These are phyloP conservation scores for Monarcha castaneiventris DNA, from an alignment of 2,113 vertebrate species.

Conservation along the genomic window DNA sequence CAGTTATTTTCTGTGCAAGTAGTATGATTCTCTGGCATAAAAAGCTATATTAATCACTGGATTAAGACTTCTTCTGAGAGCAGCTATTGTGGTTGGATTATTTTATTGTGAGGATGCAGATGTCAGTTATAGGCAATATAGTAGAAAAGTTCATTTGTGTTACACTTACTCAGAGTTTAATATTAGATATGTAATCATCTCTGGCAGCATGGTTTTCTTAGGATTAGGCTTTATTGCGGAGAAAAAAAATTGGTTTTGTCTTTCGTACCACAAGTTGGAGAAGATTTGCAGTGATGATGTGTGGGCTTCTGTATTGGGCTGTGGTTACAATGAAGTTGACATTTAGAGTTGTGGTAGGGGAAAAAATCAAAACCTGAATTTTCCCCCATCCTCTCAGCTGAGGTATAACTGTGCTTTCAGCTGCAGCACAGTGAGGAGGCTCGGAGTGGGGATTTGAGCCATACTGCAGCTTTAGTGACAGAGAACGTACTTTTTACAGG, in stretches of 20 bases:
- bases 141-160: not conserved
- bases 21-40: not conserved
- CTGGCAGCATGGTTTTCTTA: not conserved
- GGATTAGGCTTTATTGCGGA: not conserved
- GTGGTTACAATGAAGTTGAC: not conserved
- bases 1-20: not conserved
- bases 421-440: not conserved
- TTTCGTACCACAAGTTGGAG: not conserved
- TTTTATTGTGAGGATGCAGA: not conserved
- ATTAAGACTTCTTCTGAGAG: not conserved
- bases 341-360: not conserved
- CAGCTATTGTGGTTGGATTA: not conserved
- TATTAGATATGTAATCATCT: not conserved
- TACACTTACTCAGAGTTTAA: not conserved
- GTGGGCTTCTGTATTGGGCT: not conserved
- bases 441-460: rapidly evolving
- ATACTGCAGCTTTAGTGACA: not conserved
- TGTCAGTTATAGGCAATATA: not conserved
- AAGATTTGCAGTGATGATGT: not conserved
- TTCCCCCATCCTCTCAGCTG: not conserved
- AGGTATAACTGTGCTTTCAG: not conserved
- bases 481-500: not conserved
- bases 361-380: not conserved
- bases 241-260: not conserved
- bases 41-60: not conserved